Evolutionary conservation across 2,113 vertebrate species (phyloP).

Genomic region (Furnarius figulus): DNA sequence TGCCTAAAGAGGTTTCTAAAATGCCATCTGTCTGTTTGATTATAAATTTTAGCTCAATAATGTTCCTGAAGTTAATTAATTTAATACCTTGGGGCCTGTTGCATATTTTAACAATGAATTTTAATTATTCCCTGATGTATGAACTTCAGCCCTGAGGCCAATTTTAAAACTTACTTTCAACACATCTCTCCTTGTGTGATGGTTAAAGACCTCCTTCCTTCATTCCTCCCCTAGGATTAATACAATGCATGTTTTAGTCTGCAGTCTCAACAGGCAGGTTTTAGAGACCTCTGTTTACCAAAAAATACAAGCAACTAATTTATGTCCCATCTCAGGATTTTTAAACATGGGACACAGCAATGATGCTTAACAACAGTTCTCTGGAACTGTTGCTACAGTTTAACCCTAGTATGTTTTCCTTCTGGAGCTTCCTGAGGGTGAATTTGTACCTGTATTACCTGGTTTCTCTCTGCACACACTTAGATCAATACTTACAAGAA

Average conservation of each 20-base stretch:
- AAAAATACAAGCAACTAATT: not conserved
- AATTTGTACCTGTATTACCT: not conserved
- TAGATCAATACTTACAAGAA: not conserved
- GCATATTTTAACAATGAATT: conserved; percentile 12
- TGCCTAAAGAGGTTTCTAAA: not conserved
- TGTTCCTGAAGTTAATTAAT: conserved; percentile 7
- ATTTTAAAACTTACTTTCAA: not conserved
- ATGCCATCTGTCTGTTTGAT: not conserved
- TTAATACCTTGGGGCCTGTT: not conserved
- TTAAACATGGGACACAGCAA: not conserved
- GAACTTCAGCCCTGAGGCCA: not conserved
- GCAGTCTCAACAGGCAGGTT: not conserved
- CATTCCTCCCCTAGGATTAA: not conserved
- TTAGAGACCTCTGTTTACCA: not conserved
- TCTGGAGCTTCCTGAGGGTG: not conserved
- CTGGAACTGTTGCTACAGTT: not conserved
- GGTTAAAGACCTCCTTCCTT: not conserved
- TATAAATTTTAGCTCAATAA: conserved; percentile 5
- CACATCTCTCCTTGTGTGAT: not conserved
- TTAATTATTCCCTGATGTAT: not conserved
- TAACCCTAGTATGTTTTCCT: not conserved
- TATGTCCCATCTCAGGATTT: not conserved
- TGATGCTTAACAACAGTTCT: not conserved
- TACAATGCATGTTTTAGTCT: not conserved
- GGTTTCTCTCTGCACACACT: not conserved